These are phyloP conservation scores for Lemur catta DNA, from an alignment of 2,797 vertebrate genomes.

Conservation along the genomic window DNA sequence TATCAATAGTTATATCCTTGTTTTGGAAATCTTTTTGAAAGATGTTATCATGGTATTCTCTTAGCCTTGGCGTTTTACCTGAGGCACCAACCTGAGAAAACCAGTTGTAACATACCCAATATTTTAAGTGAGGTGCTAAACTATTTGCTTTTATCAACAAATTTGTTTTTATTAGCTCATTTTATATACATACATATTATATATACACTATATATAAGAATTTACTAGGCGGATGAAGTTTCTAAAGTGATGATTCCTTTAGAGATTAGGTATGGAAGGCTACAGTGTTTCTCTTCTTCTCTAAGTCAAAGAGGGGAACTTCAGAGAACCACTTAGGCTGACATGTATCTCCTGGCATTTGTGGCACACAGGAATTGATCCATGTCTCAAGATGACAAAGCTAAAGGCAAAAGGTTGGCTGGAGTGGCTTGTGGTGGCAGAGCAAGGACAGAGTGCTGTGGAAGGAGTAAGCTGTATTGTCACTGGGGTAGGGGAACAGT, in stretches of 20 bases:
- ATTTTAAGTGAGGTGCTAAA: neutral
- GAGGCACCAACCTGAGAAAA: neutral
- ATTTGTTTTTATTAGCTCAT: neutral
- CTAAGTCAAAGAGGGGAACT: neutral
- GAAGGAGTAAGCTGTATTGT: neutral
- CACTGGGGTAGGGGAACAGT: neutral
- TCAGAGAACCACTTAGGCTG: neutral
- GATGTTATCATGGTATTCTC: neutral
- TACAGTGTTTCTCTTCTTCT: neutral
- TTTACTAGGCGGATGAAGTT: neutral
- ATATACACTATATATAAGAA: neutral
- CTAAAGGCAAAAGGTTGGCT: neutral
- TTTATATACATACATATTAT: too few relatives aligned
- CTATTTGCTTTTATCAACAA: neutral
- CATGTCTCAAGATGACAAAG: neutral
- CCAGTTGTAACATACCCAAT: neutral
- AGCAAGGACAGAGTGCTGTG: neutral
- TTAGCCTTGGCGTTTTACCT: neutral
- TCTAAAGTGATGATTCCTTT: neutral
- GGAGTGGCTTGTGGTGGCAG: neutral
- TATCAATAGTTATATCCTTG: neutral
- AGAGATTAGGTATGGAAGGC: neutral
- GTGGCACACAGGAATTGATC: neutral
- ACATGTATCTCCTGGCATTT: neutral
- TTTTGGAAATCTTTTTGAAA: constrained; percentile 14